A percentile compares a stretch with the other conserved stretches of the same genome.
These are phyloP conservation scores for Leucozona laternaria DNA, from an alignment of 2,888 invertebrate species.

Conservation along the genomic window DNA sequence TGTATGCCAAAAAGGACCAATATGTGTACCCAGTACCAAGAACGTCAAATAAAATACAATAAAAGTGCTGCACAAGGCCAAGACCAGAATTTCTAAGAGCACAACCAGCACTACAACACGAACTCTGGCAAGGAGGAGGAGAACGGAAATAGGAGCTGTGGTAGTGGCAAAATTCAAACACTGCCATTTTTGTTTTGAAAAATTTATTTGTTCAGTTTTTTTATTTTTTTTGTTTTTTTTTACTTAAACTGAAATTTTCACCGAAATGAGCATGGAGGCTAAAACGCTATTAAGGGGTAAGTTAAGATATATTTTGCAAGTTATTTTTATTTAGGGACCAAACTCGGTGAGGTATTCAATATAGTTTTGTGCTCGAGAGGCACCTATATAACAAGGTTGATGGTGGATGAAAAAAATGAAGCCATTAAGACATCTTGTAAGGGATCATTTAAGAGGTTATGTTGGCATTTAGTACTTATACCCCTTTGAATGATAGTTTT, in stretches of 20 bases:
- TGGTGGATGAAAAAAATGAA: background rate
- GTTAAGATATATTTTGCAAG: conserved; percentile 35
- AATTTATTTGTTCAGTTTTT: conserved; percentile 18
- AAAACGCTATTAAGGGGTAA: conserved; percentile 76
- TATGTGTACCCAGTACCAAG: conserved; percentile 26
- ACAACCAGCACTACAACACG: background rate
- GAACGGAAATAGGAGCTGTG: conserved; percentile 16
- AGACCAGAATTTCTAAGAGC: conserved; percentile 2
- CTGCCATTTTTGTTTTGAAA: conserved; percentile 22
- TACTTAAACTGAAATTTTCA: conserved; percentile 56
- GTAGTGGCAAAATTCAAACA: conserved; percentile 49
- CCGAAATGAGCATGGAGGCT: conserved; percentile 76
- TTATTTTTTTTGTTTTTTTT: background rate
- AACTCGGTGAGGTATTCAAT: background rate
- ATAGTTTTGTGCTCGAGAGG: conserved; percentile 1
- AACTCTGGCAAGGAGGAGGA: background rate
- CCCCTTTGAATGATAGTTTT: conserved; percentile 4
- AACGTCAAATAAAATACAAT: conserved; percentile 56
- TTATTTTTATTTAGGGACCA: conserved; percentile 2
- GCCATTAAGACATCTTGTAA: conserved; percentile 4
- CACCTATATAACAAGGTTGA: background rate
- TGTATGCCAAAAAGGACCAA: conserved; percentile 61
- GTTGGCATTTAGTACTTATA: conserved; percentile 2
- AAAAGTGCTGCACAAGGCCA: conserved; percentile 30
- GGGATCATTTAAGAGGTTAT: background rate